Evolutionary conservation across 1,140 invertebrate genomes (phyloP).

Genomic region (Ectropis grisescens): DNA sequence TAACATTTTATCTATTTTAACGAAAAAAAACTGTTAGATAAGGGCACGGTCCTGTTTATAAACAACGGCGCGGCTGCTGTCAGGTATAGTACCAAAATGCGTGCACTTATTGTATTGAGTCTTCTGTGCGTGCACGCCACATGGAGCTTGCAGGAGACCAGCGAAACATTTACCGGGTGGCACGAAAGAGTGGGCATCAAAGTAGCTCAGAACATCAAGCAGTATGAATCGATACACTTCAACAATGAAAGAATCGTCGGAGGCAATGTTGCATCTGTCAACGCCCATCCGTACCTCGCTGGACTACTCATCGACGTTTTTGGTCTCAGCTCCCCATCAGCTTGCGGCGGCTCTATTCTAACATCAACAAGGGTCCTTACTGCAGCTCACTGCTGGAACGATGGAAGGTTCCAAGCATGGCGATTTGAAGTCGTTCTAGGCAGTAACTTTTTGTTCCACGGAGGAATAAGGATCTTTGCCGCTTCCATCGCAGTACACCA

Average conservation of each 20-base stretch:
- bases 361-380: constrained; percentile 28
- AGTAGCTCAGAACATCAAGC: constrained; percentile 25
- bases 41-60: constrained; percentile 3
- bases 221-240: constrained; percentile 7
- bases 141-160: constrained; percentile 1
- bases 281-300: constrained; percentile 34
- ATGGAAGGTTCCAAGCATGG: constrained; percentile 30
- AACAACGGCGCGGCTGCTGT: neutral
- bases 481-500: constrained; percentile 22
- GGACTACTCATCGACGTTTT: constrained; percentile 33
- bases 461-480: constrained; percentile 24
- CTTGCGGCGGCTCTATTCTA: constrained; percentile 36
- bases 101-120: constrained; percentile 7
- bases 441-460: constrained; percentile 29
- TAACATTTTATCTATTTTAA: neutral
- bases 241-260: constrained; percentile 29
- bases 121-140: constrained; percentile 5
- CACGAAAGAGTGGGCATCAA: constrained; percentile 27
- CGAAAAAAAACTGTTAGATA: constrained; percentile 3
- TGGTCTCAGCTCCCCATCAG: constrained; percentile 20
- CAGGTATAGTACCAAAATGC: constrained; percentile 12
- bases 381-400: constrained; percentile 45
- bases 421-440: constrained; percentile 34
- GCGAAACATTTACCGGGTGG: constrained; percentile 19
- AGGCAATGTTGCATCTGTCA: constrained; percentile 22